Conservation (phyloP, 30 jellyfish, hydroid and myxozoan genomes). For the Aurelia sp. region DNA sequence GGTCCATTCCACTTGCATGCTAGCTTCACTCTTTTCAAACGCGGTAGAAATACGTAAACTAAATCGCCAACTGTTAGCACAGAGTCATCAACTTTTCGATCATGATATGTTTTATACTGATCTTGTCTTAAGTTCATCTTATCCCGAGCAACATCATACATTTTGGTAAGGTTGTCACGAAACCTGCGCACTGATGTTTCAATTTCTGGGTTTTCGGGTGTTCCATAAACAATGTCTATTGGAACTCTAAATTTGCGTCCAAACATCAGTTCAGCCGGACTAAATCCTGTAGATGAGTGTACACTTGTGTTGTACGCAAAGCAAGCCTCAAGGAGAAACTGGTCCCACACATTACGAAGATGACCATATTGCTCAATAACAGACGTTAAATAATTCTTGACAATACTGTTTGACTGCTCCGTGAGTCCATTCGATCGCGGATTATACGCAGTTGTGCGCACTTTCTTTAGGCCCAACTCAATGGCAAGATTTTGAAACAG, state of each 20-base stretch:
- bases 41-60: constrained; percentile 25
- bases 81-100: constrained; percentile 25
- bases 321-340: constrained; percentile 47
- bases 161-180: too few species aligned
- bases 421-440: constrained; percentile 37
- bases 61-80: constrained; percentile 4
- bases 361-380: background rate
- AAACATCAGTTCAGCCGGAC: too few species aligned
- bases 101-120: constrained; percentile 15
- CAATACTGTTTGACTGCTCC: constrained; percentile 29
- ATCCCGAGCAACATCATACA: too few species aligned
- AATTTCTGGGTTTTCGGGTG: too few species aligned
- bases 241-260: too few species aligned
- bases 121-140: constrained; percentile 31
- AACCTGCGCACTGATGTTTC: too few species aligned
- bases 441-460: constrained; percentile 44
- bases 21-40: constrained; percentile 10
- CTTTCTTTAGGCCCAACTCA: too few species aligned
- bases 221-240: too few species aligned
- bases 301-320: too few species aligned
- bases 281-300: too few species aligned
- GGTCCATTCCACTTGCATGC: too few species aligned
- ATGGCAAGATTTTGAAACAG: too few species aligned
- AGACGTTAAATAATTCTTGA: constrained; percentile 4
- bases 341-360: constrained; percentile 21